Conservation (phyloP, 2,888 invertebrate genomes). For the Tubulanus polymorphus region DNA sequence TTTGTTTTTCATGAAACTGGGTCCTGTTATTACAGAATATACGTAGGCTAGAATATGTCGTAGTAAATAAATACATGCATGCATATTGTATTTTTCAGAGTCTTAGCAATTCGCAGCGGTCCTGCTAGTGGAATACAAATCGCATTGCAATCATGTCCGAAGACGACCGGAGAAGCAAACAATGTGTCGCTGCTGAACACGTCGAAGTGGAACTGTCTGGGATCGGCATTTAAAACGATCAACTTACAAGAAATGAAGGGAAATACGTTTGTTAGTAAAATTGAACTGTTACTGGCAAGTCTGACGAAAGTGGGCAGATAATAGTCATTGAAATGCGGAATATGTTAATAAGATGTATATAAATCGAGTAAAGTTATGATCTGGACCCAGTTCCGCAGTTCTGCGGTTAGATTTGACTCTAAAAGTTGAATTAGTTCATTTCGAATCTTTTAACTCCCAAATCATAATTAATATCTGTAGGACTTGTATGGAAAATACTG, state of each 20-base stretch:
- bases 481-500: too few relatives aligned
- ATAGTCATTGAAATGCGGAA: too few relatives aligned
- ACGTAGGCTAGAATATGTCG: too few relatives aligned
- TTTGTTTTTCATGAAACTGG: slow-evolving; percentile 6
- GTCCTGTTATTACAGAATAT: too few relatives aligned
- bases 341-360: too few relatives aligned
- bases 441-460: too few relatives aligned
- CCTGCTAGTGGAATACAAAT: slow-evolving; percentile 84
- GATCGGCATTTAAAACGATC: slow-evolving; percentile 75
- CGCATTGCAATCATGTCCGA: slow-evolving; percentile 81
- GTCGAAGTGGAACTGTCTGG: slow-evolving; percentile 88
- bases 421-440: too few relatives aligned
- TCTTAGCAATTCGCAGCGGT: slow-evolving; percentile 87
- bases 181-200: slow-evolving; percentile 67
- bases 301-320: too few relatives aligned
- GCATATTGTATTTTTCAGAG: slow-evolving; percentile 48
- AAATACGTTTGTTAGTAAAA: slow-evolving; percentile 91
- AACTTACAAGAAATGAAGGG: slow-evolving; percentile 93
- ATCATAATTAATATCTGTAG: too few relatives aligned
- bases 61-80: background rate
- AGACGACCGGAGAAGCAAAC: slow-evolving; percentile 71
- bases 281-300: slow-evolving; percentile 88
- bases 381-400: too few relatives aligned
- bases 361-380: too few relatives aligned
- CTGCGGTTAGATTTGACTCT: too few relatives aligned